Evolutionary conservation across 2,797 vertebrate species (phyloP), one percentile per base, ranked within the genome.

Genomic region (Characodon lateralis): DNA sequence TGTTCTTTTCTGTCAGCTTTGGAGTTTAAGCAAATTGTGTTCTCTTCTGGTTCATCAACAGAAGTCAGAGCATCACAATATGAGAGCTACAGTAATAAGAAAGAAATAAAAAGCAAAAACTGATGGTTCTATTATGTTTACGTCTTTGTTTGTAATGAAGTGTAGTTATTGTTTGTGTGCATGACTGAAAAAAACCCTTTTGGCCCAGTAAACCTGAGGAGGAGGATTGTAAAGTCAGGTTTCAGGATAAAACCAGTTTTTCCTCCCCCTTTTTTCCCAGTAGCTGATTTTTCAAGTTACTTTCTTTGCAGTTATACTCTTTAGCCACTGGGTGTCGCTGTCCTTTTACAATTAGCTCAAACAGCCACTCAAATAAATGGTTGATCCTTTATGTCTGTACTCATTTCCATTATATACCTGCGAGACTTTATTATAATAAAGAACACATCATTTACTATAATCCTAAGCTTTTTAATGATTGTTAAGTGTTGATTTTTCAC

Each of bases 261-360:
- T 24, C 41, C 22, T 41, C 59, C 9, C 14, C 26, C 7, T 2
- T 61, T 9, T 9, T 12, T 9, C 16, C 10, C 18, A 16, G 18
- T 4, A 1, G 65, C 3, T n/a, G 31, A 20, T 22, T 39, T n/a
- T 69, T 16, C 66, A 69, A 26, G 18, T 8, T 24, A 0, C 16
- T 22, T 0, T 48, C 41, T 20, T 59, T 91, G 87, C 66, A 90
- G 46, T 88, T 73, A 8, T 65, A 55, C 48, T 48, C 2, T 78
- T 63, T 5, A 31, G 76, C 88, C 93, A 88, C 90, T 85, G 56
- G 59, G 87, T 85, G 92, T 84, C 79, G 85, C 85, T 91, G 69
- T 79, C 83, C 77, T 73, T 88, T 85, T 68, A 93, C 69, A 61
- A 48, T 80, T 79, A 63, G 76, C 72, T 71, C 28, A 26, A 31